phyloP scores from a whole-genome alignment of 2,113 vertebrate genomes.

The Carollia perspicillata region DNA sequence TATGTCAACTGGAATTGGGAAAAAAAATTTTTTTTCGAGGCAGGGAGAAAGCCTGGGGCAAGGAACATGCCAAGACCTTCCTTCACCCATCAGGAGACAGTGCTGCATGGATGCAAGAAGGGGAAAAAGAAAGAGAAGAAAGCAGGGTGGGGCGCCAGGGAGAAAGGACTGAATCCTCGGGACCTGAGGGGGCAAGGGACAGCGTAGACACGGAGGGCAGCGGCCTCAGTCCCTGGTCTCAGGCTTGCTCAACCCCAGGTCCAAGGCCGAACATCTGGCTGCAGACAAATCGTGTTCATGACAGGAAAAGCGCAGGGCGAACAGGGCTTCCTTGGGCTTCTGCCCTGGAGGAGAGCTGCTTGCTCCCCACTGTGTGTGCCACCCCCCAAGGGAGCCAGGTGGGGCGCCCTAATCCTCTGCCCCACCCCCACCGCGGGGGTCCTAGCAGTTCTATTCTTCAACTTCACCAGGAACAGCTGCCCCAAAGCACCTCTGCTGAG shows the following conservation, averaged over 20 bases:
- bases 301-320: background rate
- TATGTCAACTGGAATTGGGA: background rate
- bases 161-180: too few species aligned
- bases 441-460: background rate
- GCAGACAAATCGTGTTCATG: background rate
- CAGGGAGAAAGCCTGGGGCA: background rate
- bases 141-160: background rate
- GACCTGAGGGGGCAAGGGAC: too few species aligned
- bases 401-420: background rate
- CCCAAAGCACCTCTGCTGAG: background rate
- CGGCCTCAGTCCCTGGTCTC: rapidly evolving
- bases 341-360: background rate
- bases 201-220: background rate
- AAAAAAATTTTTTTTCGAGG: background rate
- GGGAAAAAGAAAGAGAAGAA: background rate
- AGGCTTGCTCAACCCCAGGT: rapidly evolving
- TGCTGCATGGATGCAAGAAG: background rate
- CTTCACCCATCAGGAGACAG: background rate
- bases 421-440: background rate
- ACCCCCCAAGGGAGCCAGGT: background rate
- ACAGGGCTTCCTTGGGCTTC: background rate
- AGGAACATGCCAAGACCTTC: too few species aligned
- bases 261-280: background rate
- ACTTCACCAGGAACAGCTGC: background rate
- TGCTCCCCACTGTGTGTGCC: background rate